Evolutionary conservation across 2,888 invertebrate species (phyloP), one percentile per base, ranked within the genome.

Genomic region (Cacoxenus indagator): DNA sequence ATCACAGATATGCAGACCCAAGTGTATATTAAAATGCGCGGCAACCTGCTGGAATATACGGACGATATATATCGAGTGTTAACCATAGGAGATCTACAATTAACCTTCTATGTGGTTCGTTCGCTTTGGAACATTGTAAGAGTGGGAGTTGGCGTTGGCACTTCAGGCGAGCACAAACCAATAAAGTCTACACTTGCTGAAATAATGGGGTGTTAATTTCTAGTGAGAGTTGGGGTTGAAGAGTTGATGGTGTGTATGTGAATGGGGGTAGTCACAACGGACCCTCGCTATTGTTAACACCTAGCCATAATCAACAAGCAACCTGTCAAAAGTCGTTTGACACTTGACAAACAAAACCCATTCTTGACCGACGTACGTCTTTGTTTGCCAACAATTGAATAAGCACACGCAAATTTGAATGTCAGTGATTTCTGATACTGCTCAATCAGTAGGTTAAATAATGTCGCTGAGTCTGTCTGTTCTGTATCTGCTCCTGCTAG

Each of bases 71-170:
- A 82, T 27, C 86, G 87, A 57, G 77, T 86, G 17, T 75, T 89
- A 1, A 86, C 85, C 11, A 72, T 88, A 45, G 71, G 62, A 0
- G 88, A 89, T 72, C 78, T 89, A 8, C 87, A 89, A 69, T 74
- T 88, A 65, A 79, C 88, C 31, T 89, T 89, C 76, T 86, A 86
- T 71, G 85, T 88, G 11, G 73, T 89, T n/a, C n/a, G n/a, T n/a
- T n/a, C n/a, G 4, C 19, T 84, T 5, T 65, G 79, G 29, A 89
- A 89, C 2, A 86, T 79, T 27, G n/a, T n/a, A n/a, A n/a, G n/a
- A n/a, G n/a, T n/a, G n/a, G n/a, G n/a, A n/a, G n/a, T n/a, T n/a
- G n/a, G n/a, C n/a, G n/a, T n/a, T n/a, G n/a, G n/a, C n/a, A n/a
- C n/a, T n/a, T n/a, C n/a, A n/a, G n/a, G n/a, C n/a, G 8, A 57